phyloP scores from a whole-genome alignment of 2,113 vertebrate species.

The Ailurus styani region DNA sequence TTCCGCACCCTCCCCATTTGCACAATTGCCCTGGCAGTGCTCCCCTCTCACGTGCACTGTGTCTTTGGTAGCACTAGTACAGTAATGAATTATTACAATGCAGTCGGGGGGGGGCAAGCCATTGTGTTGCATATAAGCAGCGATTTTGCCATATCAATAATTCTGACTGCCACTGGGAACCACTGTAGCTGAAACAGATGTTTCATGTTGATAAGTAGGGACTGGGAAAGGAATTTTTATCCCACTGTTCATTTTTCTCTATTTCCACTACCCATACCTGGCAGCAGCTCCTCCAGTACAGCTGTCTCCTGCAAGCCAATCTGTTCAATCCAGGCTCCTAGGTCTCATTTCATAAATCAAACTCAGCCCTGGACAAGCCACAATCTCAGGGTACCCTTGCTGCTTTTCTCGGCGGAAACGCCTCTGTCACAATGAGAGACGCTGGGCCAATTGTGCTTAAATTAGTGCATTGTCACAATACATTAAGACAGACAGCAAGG shows the following conservation, averaged over 20 bases:
- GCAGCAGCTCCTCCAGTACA: slow-evolving; percentile 63
- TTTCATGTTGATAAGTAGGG: slow-evolving; percentile 81
- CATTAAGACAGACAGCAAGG: slow-evolving; percentile 65
- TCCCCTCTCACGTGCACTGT: slow-evolving; percentile 21
- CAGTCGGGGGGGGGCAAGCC: background rate
- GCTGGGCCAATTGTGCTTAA: slow-evolving; percentile 56
- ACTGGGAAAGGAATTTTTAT: slow-evolving; percentile 73
- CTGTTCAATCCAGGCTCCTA: slow-evolving; percentile 66
- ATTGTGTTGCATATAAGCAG: slow-evolving; percentile 47
- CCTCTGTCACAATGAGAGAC: slow-evolving; percentile 43
- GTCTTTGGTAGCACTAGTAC: background rate
- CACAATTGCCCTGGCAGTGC: slow-evolving; percentile 65
- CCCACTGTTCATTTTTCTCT: slow-evolving; percentile 70
- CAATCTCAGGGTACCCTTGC: slow-evolving; percentile 61
- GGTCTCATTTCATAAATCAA: slow-evolving; percentile 73
- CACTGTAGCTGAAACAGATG: slow-evolving; percentile 79
- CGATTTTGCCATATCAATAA: slow-evolving; percentile 41
- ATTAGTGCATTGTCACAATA: slow-evolving; percentile 62
- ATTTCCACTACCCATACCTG: slow-evolving; percentile 70
- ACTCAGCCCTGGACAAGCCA: slow-evolving; percentile 55
- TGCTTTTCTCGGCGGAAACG: background rate
- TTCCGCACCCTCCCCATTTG: slow-evolving; percentile 24
- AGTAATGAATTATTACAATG: slow-evolving; percentile 43
- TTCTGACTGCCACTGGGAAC: slow-evolving; percentile 72
- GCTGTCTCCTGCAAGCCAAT: slow-evolving; percentile 74